These are phyloP conservation scores for Mycteria americana DNA, from an alignment of 2,797 vertebrate species.

Conservation along the genomic window DNA sequence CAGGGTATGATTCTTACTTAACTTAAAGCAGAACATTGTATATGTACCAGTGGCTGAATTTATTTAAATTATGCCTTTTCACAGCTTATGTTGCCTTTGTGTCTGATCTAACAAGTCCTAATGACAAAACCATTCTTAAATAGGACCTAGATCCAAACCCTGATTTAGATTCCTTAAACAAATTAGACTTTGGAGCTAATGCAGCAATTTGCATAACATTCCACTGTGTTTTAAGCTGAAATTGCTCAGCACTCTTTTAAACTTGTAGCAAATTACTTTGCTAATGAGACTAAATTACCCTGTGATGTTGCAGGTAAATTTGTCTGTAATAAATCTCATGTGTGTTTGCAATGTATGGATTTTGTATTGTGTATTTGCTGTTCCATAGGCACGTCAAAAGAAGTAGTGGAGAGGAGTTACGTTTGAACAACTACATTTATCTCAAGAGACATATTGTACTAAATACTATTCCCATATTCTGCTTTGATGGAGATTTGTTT, in stretches of 20 bases:
- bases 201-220: conserved; percentile 54
- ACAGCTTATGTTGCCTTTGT: neutral
- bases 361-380: neutral
- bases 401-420: neutral
- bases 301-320: conserved; percentile 47
- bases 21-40: neutral
- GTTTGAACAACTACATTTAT: neutral
- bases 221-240: conserved; percentile 55
- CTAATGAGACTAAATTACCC: conserved; percentile 58
- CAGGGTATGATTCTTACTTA: neutral
- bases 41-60: neutral
- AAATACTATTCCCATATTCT: neutral
- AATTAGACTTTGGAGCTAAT: conserved; percentile 45
- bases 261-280: conserved; percentile 49
- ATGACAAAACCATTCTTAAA: conserved; percentile 16
- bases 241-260: conserved; percentile 61
- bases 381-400: neutral
- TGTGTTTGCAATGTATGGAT: neutral
- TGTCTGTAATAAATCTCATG: conserved; percentile 14
- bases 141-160: neutral
- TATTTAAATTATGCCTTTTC: neutral
- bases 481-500: neutral
- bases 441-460: neutral
- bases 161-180: conserved; percentile 39
- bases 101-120: neutral